Percentiles rank a stretch among this genome's conserved stretches.
Evolutionary conservation across 2,113 vertebrate species (phyloP).

Genomic region (Gopherus flavomarginatus): DNA sequence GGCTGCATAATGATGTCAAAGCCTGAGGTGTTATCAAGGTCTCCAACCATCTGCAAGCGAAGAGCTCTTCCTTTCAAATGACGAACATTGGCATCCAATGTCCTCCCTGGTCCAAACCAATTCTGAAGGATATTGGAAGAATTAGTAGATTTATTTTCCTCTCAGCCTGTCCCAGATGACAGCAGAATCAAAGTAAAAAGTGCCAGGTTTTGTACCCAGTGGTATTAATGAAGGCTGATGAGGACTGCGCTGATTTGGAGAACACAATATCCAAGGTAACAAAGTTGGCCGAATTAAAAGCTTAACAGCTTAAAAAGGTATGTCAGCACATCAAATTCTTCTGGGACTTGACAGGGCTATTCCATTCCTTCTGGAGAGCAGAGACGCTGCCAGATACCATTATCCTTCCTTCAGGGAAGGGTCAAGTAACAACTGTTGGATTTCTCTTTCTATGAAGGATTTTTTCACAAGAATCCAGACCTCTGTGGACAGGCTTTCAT

Average conservation of each 20-base stretch:
- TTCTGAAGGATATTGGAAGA: conserved; percentile 67
- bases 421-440: accelerated
- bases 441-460: not conserved
- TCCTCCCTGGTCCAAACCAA: conserved; percentile 25
- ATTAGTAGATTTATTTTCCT: conserved; percentile 44
- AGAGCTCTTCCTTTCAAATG: conserved; percentile 26
- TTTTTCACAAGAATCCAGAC: not conserved
- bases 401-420: not conserved
- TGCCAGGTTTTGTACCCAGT: conserved; percentile 13
- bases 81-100: conserved; percentile 7
- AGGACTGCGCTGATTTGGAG: conserved; percentile 9
- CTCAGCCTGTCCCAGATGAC: conserved; percentile 59
- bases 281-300: conserved; percentile 75
- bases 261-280: conserved; percentile 48
- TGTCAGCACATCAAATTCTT: conserved; percentile 60
- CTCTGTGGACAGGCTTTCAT: not conserved
- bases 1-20: conserved; percentile 9
- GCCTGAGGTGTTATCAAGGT: conserved; percentile 37
- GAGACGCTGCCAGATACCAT: not conserved
- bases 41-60: conserved; percentile 53
- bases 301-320: conserved; percentile 72
- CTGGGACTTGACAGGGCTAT: conserved; percentile 47
- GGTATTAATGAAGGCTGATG: conserved; percentile 6
- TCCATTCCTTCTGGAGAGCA: not conserved
- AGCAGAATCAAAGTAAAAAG: conserved; percentile 39